phyloP scores from a whole-genome alignment of 2,797 vertebrate species.

The Eulemur albifrons region DNA sequence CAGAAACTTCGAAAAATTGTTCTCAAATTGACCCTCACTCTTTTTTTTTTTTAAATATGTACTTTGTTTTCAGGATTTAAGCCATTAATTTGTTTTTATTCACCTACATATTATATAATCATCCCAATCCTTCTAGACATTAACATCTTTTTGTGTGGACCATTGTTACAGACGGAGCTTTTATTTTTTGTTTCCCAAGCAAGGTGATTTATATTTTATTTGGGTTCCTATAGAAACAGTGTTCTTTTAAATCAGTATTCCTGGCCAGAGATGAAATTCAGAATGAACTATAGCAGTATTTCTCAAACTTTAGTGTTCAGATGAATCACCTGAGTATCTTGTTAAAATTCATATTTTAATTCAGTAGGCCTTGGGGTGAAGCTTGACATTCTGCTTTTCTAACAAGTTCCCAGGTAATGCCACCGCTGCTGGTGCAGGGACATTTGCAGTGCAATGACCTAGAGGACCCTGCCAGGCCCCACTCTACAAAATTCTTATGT shows the following conservation, averaged over 20 bases:
- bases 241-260: not conserved
- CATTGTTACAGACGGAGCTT: not conserved
- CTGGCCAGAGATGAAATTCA: not conserved
- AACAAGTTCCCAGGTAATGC: not conserved
- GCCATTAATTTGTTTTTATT: not conserved
- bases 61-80: not conserved
- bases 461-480: not conserved
- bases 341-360: slow-evolving; percentile 10
- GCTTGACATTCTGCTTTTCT: not conserved
- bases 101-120: not conserved
- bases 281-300: not conserved
- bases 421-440: not conserved
- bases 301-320: not conserved
- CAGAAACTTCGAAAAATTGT: not conserved
- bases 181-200: not conserved
- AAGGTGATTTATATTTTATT: not conserved
- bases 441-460: not conserved
- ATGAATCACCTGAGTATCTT: not conserved
- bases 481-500: not conserved
- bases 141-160: not conserved
- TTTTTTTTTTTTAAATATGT: not conserved
- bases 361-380: not conserved
- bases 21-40: not conserved
- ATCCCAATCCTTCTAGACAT: not conserved
- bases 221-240: not conserved